Evolutionary conservation across 2,113 vertebrate genomes (phyloP), one percentile per base, ranked within the genome.

Genomic region (Pardalotus punctatus): DNA sequence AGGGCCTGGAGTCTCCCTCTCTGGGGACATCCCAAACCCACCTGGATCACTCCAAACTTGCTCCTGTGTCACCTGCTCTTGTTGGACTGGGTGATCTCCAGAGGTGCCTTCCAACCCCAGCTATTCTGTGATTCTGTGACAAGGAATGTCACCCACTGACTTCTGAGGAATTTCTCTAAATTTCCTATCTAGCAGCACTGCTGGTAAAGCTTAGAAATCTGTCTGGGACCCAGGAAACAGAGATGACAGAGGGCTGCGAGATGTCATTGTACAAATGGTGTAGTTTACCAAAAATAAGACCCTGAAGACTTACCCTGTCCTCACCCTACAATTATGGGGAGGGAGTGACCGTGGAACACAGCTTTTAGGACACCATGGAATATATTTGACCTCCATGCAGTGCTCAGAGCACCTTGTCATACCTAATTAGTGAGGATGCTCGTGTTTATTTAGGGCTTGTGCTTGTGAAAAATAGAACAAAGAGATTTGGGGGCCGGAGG

Each of bases 311-410:
- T 74, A 67, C 70, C 62, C 40, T 81, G 43, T 83, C 61, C 40
- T 92, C 60, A 84, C 91, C 81, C 91, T 96, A 40, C 70, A 96
- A 77, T 97, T 95, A 96, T 8, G n/a, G 81, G 70, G 87, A 93
- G 90, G 91, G 87, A 96, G 73, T 91, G 93, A 90, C 81, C 0
- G 0, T 80, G 42, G 47, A 86, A 35, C n/a, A 56, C 43, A 77
- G 78, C 8, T 5, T 77, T 93, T 80, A 88, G 82, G 62, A 53
- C 71, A 90, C 23, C n/a, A 72, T 25, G 53, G 62, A 79, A 86
- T 91, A 91, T 80, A 90, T 90, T 80, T 96, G 74, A 62, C 87
- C 51, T 90, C 45, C 47, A 85, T 86, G 78, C 73, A 69, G 48
- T 54, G 85, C 66, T 93, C 64, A 73, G 78, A 96, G 87, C 91